Percentiles rank a stretch among this genome's conserved stretches.
These are phyloP conservation scores for Cochlearius cochlearius DNA, from an alignment of 2,113 vertebrate species.

Conservation along the genomic window DNA sequence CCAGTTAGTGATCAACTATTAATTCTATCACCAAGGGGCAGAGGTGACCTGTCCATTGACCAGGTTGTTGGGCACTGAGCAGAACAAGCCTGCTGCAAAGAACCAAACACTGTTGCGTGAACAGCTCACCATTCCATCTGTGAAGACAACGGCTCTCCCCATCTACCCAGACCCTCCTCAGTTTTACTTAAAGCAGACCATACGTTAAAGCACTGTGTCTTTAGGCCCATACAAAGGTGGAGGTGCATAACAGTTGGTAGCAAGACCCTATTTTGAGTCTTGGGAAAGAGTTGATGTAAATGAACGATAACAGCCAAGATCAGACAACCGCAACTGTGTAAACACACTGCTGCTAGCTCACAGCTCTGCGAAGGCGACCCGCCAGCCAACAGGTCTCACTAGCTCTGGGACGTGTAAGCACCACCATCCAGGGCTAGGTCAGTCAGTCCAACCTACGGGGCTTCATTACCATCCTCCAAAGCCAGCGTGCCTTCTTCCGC, in stretches of 20 bases:
- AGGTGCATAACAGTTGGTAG: not conserved
- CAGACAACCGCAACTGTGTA: not conserved
- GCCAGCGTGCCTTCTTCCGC: not conserved
- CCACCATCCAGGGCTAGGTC: not conserved
- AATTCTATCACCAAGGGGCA: not conserved
- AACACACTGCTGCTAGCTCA: not conserved
- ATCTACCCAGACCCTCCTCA: not conserved
- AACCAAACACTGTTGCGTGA: not conserved
- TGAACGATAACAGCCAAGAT: not conserved
- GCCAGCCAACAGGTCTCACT: not conserved
- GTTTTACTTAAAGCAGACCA: not conserved
- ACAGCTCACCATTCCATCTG: not conserved
- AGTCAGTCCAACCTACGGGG: not conserved
- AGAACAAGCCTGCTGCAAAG: not conserved
- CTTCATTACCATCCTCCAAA: not conserved
- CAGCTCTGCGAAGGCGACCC: not conserved
- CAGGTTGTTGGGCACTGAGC: not conserved
- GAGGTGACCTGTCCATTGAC: not conserved
- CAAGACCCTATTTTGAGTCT: not conserved
- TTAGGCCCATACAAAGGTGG: accelerated
- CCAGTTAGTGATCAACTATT: not conserved
- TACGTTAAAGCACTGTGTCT: not conserved
- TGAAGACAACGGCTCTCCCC: not conserved
- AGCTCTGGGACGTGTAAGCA: not conserved
- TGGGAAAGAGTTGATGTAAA: not conserved